Conservation (phyloP, 2,113 vertebrate species). For the Beaufortia kweichowensis region DNA sequence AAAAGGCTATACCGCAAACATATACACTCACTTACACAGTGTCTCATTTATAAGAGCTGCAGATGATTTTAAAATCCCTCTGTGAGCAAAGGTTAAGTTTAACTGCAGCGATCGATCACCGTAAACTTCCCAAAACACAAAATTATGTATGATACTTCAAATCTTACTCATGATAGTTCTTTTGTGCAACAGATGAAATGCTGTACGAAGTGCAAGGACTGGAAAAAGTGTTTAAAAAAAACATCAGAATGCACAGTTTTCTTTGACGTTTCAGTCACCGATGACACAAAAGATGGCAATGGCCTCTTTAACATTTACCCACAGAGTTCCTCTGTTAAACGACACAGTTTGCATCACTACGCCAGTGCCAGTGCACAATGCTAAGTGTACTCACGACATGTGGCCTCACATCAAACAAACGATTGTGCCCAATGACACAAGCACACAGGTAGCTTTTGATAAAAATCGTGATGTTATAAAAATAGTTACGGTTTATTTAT, state of each 20-base stretch:
- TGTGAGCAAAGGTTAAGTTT: not conserved
- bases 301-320: not conserved
- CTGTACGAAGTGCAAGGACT: not conserved
- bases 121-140: constrained; percentile 11
- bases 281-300: constrained; percentile 1
- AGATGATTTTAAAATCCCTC: not conserved
- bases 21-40: not conserved
- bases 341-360: constrained; percentile 11
- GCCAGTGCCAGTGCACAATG: not conserved
- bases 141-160: not conserved
- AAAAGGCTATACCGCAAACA: constrained; percentile 67
- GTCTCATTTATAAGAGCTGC: not conserved
- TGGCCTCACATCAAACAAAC: not conserved
- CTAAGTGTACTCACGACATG: not conserved
- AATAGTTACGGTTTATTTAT: too few relatives aligned
- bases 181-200: too few relatives aligned
- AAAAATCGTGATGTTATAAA: not conserved
- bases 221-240: not conserved
- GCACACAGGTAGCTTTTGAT: not conserved
- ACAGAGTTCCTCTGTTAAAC: constrained; percentile 38
- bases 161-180: not conserved
- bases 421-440: not conserved
- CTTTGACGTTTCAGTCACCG: not conserved
- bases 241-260: not conserved
- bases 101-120: not conserved